These are phyloP conservation scores for Synergus itoensis DNA, from an alignment of 2,888 invertebrate species.

Conservation along the genomic window DNA sequence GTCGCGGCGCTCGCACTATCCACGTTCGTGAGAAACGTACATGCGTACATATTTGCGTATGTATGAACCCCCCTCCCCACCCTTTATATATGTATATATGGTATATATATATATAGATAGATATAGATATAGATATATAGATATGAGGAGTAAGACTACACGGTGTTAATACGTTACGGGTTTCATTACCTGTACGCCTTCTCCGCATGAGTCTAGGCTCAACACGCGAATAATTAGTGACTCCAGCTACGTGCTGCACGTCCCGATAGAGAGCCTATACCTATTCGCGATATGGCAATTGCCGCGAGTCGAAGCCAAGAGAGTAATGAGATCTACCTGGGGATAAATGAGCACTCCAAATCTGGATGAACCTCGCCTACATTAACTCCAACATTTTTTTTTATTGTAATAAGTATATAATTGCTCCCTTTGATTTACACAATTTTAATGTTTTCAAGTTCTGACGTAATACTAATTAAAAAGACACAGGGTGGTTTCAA, in stretches of 20 bases:
- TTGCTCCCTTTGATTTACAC: too few species aligned
- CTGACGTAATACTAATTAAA: too few species aligned
- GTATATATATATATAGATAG: not conserved
- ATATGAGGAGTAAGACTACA: constrained; percentile 45
- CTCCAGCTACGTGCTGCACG: constrained; percentile 5
- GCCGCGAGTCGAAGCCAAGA: constrained; percentile 31
- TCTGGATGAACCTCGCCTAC: not conserved
- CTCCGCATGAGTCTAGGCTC: constrained; percentile 48
- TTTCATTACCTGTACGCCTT: constrained; percentile 68
- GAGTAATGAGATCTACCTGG: constrained; percentile 24
- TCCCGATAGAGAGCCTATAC: constrained; percentile 15
- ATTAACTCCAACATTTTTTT: too few species aligned
- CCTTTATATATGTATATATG: too few species aligned
- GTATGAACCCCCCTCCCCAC: constrained; percentile 43
- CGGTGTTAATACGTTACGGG: constrained; percentile 68
- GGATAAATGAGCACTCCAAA: not conserved
- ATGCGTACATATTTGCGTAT: constrained; percentile 50
- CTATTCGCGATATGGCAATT: constrained; percentile 23
- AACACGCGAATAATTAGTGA: constrained; percentile 66
- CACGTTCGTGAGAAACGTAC: constrained; percentile 41
- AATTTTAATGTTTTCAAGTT: too few species aligned
- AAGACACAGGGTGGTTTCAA: too few species aligned
- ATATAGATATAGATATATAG: constrained; percentile 38
- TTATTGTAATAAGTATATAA: too few species aligned
- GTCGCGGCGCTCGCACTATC: constrained; percentile 56